Conservation (phyloP, 2,888 invertebrate genomes). For the Boloria euphrosyne region DNA sequence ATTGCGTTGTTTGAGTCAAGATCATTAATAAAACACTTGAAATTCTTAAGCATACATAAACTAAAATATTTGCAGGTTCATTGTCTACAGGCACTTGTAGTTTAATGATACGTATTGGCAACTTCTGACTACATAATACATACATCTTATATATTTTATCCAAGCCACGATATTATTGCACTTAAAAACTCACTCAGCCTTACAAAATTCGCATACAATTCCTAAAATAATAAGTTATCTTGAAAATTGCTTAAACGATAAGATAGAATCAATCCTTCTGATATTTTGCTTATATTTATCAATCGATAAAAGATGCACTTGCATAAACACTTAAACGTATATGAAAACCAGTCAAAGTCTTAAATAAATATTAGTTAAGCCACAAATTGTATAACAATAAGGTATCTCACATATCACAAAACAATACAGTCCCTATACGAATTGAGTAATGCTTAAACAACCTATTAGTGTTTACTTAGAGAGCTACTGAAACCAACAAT, state of each 20-base stretch:
- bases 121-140: no score
- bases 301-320: constrained; percentile 8
- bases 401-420: constrained; percentile 30
- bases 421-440: constrained; percentile 35
- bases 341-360: background rate
- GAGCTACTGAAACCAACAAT: constrained; percentile 11
- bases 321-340: background rate
- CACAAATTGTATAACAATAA: background rate
- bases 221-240: constrained; percentile 2
- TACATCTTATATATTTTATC: no score
- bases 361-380: no score
- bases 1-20: constrained; percentile 24
- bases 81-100: no score
- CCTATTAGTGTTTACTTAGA: constrained; percentile 28
- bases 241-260: constrained; percentile 6
- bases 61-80: background rate
- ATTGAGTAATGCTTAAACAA: constrained; percentile 30
- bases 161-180: no score
- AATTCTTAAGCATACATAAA: constrained; percentile 1
- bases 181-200: background rate
- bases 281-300: constrained; percentile 18
- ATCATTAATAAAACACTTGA: constrained; percentile 17
- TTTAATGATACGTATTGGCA: no score
- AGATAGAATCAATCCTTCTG: constrained; percentile 17
- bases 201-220: background rate